These are phyloP conservation scores for Hypotaenidia philippensis DNA, from an alignment of 2,797 vertebrate genomes.

Conservation along the genomic window DNA sequence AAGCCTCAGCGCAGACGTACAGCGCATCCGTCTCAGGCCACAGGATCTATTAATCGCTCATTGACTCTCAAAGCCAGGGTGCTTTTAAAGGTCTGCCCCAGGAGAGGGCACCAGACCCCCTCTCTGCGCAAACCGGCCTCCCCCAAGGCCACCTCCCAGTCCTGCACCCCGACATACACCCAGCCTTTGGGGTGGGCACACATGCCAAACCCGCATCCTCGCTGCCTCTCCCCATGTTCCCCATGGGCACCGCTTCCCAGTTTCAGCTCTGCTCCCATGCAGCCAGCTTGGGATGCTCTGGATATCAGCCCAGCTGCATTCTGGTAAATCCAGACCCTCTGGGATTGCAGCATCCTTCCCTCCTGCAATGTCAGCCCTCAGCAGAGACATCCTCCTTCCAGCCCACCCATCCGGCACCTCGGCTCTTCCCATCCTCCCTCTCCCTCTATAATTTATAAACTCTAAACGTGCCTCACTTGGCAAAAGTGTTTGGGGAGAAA, in stretches of 20 bases:
- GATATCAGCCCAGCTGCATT: not conserved
- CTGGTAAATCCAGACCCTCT: not conserved
- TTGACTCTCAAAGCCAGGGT: slow-evolving; percentile 34
- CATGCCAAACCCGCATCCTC: accelerated
- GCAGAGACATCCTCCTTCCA: not conserved
- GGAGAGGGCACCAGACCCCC: slow-evolving; percentile 72
- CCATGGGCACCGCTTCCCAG: accelerated
- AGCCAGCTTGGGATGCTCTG: accelerated
- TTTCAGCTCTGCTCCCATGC: accelerated
- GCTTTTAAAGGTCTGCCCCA: slow-evolving; percentile 66
- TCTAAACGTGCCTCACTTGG: not conserved
- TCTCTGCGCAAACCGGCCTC: not conserved
- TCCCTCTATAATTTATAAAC: slow-evolving; percentile 57
- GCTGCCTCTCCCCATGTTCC: accelerated
- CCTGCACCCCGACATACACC: not conserved
- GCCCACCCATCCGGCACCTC: not conserved
- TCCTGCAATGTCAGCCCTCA: not conserved
- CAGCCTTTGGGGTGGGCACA: accelerated
- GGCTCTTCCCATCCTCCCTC: not conserved
- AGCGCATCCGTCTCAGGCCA: accelerated
- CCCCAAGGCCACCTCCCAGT: not conserved
- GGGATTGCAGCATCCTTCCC: not conserved
- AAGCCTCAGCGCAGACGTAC: accelerated
- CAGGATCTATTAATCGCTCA: not conserved
- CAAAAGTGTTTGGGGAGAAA: slow-evolving; percentile 4